Base-by-base conservation (phyloP, 2,797 vertebrate genomes). In the Sebastolobus altivelis region DNA sequence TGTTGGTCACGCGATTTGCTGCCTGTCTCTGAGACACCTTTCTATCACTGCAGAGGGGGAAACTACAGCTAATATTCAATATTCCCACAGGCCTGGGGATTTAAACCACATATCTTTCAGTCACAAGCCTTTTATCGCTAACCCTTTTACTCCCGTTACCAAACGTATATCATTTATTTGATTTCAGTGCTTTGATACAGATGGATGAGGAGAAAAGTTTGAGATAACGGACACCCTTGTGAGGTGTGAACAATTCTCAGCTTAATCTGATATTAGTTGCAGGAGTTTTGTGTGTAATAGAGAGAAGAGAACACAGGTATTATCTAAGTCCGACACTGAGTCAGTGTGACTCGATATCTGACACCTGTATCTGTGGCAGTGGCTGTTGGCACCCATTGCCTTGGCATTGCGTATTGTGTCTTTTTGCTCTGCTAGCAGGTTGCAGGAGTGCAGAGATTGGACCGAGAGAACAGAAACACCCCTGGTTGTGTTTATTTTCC, bases 321-420 rank as follows among this genome's bases (percentile, higher is more conserved):
- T 27, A 46, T 69, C 60, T 1, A 11, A 52, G 14, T 46, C 40
- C 2, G 71, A 66, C 65, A 31, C 29, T n/a, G 65, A 52, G 65
- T 72, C 72, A 68, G 20, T 60, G 59, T 73, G 72, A 62, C 65
- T 78, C 13, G 20, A 4, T 58, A 29, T 73, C 74, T 80, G 72
- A 60, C 52, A 43, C 65, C 62, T 75, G 67, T 29, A 31, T 67
- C 63, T 52, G 14, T 52, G 27, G 43, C 55, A 43, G 54, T 55
- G 54, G 27, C 49, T 68, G 55, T 54, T 76, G 52, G 27, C 69
- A 60, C 43, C 14, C 59, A 54, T 13, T 43, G 40, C 29, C 18
- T 43, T 60, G 25, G 49, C 46, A 49, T 59, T 33, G 20, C 38
- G 59, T 20, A 22, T 49, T 22, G 54, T 54, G 52, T 54, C 20